A percentile compares a stretch with the other conserved stretches of the same genome.
Evolutionary conservation across 2,797 vertebrate genomes (phyloP).

Genomic region (Pseudotriccus pelzelni): DNA sequence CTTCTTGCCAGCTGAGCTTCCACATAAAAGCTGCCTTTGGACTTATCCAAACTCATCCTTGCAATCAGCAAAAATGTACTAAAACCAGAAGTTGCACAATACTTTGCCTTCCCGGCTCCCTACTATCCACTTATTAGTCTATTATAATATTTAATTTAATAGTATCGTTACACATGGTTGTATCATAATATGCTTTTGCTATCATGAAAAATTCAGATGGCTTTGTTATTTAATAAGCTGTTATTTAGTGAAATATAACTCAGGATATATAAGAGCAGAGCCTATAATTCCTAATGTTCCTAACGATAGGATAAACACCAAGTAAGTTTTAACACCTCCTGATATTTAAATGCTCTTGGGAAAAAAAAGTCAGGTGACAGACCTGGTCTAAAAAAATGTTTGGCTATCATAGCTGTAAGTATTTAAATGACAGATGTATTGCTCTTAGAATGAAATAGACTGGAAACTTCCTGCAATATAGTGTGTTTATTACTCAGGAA

Average conservation of each 20-base stretch:
- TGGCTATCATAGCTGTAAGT: not conserved
- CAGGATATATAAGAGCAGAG: not conserved
- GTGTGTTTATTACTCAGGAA: not conserved
- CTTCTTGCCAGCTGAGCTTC: not conserved
- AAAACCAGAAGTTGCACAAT: not conserved
- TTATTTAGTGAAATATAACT: not conserved
- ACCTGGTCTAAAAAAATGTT: not conserved
- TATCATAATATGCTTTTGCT: not conserved
- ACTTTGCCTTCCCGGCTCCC: not conserved
- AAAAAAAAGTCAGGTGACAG: not conserved
- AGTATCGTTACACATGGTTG: not conserved
- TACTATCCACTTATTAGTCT: not conserved
- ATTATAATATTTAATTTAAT: not conserved
- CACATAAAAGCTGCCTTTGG: not conserved
- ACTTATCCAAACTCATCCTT: not conserved
- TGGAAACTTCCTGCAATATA: not conserved
- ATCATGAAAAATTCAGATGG: not conserved
- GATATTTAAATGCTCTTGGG: not conserved
- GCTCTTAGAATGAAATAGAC: not conserved
- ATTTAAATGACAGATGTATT: not conserved
- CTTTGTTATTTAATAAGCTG: not conserved
- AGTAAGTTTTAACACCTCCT: not conserved
- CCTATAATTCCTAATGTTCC: not conserved
- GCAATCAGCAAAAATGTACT: not conserved
- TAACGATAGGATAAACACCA: not conserved